Base-by-base conservation (phyloP, 1,140 invertebrate genomes). In the Melipona quadrifasciata region DNA sequence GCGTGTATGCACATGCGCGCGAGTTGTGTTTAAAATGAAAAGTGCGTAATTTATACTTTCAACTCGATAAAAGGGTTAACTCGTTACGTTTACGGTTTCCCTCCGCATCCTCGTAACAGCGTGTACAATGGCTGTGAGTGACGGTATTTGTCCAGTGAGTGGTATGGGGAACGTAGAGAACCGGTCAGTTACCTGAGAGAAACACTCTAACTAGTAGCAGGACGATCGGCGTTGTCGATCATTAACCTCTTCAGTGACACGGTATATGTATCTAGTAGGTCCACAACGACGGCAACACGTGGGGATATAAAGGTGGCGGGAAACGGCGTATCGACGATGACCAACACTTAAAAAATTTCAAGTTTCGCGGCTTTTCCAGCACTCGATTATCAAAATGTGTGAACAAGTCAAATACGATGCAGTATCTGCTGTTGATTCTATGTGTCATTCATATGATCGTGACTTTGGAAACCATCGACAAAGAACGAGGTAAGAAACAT, bases 101-200 rank as follows among this genome's bases (percentile, higher is more conserved):
- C 51, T n/a, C 14, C 65, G 47, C n/a, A 51, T 77, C 21, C 10
- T 70, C 61, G 61, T 84, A 73, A 75, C 58, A 21, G 61, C 47
- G 14, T 39, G 27, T 68, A 31, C 47, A 67, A 84, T 80, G 55
- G 53, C 65, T 31, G 72, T 65, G 78, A 79, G 58, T 75, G 78
- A 90, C 77, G 74, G 83, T 88, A 76, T 87, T 89, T 86, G 85
- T 81, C 68, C 87, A 85, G 91, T 91, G 86, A 91, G 75, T 75
- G 90, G 90, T 78, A 75, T 68, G 80, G 68, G 78, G 84, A 87
- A 84, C 84, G 85, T 72, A 65, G 86, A 79, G 79, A 84, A 88
- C 74, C 80, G 82, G 83, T 89, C 91, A 90, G 91, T 91, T 88
- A 89, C 90, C 86, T 61, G 86, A 77, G 86, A 77, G 83, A 89